Conservation (phyloP, 1,140 invertebrate species). For the Zaprionus vittiger region DNA sequence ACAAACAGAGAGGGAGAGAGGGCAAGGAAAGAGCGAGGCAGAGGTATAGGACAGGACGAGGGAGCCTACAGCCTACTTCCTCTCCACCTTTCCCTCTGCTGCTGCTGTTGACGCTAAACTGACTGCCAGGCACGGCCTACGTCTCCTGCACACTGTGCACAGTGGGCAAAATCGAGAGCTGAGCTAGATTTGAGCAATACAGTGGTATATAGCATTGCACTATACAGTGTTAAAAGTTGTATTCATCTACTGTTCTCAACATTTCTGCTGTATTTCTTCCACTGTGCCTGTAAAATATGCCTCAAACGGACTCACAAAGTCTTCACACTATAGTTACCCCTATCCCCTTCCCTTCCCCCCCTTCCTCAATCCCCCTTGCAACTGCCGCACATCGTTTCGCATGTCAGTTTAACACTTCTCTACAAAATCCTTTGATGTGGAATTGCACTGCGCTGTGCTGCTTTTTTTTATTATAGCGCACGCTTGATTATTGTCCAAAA, state of each 20-base stretch:
- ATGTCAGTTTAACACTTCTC: slow-evolving; percentile 80
- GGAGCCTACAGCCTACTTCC: neutral
- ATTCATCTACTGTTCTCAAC: too few species aligned
- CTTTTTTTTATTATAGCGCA: slow-evolving; percentile 55
- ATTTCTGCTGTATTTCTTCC: neutral
- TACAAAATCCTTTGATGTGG: slow-evolving; percentile 72
- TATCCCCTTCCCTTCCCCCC: slow-evolving; percentile 9
- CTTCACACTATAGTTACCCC: neutral
- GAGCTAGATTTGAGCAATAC: neutral
- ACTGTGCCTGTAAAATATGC: neutral
- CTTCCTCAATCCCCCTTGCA: neutral
- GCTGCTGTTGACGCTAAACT: slow-evolving; percentile 68
- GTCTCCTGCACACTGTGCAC: slow-evolving; percentile 9
- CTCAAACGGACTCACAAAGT: neutral
- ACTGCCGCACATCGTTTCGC: slow-evolving; percentile 54
- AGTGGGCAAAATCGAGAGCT: neutral
- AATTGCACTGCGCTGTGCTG: slow-evolving; percentile 27
- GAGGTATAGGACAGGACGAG: neutral
- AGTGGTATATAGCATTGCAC: neutral
- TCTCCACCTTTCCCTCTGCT: neutral
- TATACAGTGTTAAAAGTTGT: too few species aligned
- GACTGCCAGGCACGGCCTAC: slow-evolving; percentile 60
- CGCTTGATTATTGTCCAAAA: slow-evolving; percentile 76
- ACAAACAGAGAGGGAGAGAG: slow-evolving; percentile 14
- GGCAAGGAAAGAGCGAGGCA: neutral